Conservation (phyloP, 2,888 invertebrate genomes). For the Podotricha telesiphe region DNA sequence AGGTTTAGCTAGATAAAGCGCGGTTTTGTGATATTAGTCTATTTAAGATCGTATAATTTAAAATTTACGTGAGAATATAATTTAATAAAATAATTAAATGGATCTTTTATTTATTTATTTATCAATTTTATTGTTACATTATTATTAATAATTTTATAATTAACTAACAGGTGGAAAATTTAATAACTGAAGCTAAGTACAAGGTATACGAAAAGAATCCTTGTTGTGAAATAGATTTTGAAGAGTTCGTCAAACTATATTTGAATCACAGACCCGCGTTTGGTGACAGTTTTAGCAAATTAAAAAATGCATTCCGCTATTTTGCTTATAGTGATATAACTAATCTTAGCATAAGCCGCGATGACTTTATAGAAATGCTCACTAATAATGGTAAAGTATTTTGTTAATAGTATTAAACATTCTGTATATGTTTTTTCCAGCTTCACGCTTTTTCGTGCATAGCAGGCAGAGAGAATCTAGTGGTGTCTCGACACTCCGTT, state of each 20-base stretch:
- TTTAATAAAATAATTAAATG: too few species aligned
- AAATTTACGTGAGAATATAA: too few species aligned
- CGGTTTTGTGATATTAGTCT: too few species aligned
- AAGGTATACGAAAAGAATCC: conserved; percentile 75
- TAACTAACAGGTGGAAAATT: conserved; percentile 80
- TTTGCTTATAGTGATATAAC: conserved; percentile 59
- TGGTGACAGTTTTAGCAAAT: conserved; percentile 71
- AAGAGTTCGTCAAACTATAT: conserved; percentile 86
- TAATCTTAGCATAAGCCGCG: conserved; percentile 57
- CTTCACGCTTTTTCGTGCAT: neutral
- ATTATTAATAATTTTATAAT: neutral
- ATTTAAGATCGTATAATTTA: too few species aligned
- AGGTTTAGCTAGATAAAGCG: too few species aligned
- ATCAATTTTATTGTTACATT: too few species aligned
- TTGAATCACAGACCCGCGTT: conserved; percentile 86
- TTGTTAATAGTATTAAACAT: neutral
- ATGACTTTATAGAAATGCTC: conserved; percentile 73
- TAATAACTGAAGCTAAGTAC: conserved; percentile 83
- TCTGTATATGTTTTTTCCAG: neutral
- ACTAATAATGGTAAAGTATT: conserved; percentile 57
- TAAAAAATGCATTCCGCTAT: conserved; percentile 76
- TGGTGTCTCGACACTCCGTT: too few species aligned
- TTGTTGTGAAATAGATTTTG: conserved; percentile 84
- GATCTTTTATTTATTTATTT: too few species aligned
- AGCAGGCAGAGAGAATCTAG: too few species aligned